Conservation (phyloP, 2,797 vertebrate genomes). For the Lerista edwardsae region DNA sequence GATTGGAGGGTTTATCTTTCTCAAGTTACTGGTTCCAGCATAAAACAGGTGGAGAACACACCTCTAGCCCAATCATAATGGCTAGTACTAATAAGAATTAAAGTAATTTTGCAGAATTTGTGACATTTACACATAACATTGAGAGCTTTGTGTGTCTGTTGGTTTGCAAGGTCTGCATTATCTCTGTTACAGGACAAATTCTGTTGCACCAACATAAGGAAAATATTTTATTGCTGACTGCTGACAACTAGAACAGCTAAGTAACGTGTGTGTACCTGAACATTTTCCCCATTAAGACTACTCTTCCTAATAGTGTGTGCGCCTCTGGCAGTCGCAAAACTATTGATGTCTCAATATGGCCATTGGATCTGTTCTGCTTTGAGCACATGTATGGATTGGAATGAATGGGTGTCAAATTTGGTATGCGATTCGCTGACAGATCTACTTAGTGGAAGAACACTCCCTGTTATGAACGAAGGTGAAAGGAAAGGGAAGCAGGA, state of each 20-base stretch:
- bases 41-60: too few relatives aligned
- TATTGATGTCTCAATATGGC: rapidly evolving
- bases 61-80: neutral
- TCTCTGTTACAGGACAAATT: neutral
- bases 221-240: neutral
- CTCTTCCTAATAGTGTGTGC: neutral
- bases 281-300: neutral
- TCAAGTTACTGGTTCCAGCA: too few relatives aligned
- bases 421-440: neutral
- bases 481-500: neutral
- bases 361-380: neutral
- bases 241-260: neutral
- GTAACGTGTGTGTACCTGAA: neutral
- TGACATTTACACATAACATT: neutral
- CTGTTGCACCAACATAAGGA: rapidly evolving
- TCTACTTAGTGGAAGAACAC: neutral
- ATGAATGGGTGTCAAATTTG: neutral
- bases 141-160: too few relatives aligned
- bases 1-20: neutral
- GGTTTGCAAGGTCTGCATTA: rapidly evolving
- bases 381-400: rapidly evolving
- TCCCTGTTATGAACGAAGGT: neutral
- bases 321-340: neutral
- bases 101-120: neutral
- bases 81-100: neutral